phyloP scores from a whole-genome alignment of 2,113 vertebrate genomes.

The Xenopus borealis region DNA sequence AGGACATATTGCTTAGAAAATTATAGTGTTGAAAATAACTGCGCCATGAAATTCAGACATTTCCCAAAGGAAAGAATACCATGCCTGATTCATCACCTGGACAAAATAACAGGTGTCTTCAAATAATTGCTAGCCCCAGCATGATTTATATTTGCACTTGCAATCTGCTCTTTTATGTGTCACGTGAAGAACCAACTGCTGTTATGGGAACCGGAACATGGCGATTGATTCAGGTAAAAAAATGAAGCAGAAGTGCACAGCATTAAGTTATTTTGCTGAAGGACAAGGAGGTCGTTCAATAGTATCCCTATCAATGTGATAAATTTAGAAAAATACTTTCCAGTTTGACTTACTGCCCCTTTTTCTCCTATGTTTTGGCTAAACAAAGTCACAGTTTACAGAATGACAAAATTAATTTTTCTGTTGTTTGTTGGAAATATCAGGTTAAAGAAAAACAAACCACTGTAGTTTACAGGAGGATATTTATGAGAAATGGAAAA shows the following conservation, averaged over 20 bases:
- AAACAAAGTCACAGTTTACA: no score
- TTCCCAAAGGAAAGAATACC: conserved; percentile 30
- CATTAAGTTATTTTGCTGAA: conserved; percentile 9
- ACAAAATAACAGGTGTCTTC: conserved; percentile 44
- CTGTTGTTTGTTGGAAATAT: no score
- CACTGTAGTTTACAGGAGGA: no score
- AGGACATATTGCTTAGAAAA: conserved; percentile 26
- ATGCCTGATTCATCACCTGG: conserved; percentile 36
- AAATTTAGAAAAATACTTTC: no score
- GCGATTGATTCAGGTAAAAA: conserved; percentile 13
- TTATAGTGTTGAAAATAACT: conserved; percentile 32
- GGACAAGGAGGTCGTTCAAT: conserved; percentile 8
- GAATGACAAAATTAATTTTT: no score
- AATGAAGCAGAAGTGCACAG: conserved; percentile 12
- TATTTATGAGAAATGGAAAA: no score
- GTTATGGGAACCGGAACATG: conserved; percentile 13
- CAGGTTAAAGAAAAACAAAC: no score
- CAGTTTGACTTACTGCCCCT: no score
- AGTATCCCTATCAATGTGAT: neutral
- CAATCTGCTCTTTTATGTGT: conserved; percentile 38
- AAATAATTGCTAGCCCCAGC: conserved; percentile 31
- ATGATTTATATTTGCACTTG: conserved; percentile 27
- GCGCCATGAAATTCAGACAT: conserved; percentile 37
- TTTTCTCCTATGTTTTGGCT: no score
- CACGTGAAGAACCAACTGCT: conserved; percentile 15